Evolutionary conservation across 1,140 invertebrate genomes (phyloP).

Genomic region (Atta cephalotes): DNA sequence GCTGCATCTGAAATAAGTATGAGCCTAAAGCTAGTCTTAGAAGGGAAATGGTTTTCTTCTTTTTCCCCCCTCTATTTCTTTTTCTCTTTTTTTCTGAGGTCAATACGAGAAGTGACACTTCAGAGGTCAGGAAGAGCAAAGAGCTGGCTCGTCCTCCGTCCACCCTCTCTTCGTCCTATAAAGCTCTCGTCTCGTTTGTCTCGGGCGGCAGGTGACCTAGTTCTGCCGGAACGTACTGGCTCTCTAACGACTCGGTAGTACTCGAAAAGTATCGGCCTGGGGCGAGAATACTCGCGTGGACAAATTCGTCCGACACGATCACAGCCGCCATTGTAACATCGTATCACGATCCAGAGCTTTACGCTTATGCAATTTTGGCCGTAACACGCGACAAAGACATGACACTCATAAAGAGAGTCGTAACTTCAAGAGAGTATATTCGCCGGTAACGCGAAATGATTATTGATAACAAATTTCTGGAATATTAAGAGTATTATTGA

Average conservation of each 20-base stretch:
- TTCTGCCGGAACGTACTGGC: slow-evolving; percentile 57
- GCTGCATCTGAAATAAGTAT: slow-evolving; percentile 42
- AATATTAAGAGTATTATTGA: slow-evolving; percentile 18
- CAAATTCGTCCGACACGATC: slow-evolving; percentile 34
- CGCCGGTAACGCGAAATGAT: not conserved
- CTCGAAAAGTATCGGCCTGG: slow-evolving; percentile 39
- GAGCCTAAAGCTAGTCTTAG: slow-evolving; percentile 33
- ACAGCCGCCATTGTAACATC: slow-evolving; percentile 5
- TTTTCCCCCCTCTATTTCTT: not conserved
- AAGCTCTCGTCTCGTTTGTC: slow-evolving; percentile 73
- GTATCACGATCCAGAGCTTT: slow-evolving; percentile 33
- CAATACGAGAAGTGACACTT: slow-evolving; percentile 76
- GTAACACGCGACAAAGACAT: not conserved
- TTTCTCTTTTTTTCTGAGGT: slow-evolving; percentile 38
- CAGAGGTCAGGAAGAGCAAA: slow-evolving; percentile 74
- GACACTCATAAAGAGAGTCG: slow-evolving; percentile 24
- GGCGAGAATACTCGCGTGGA: slow-evolving; percentile 22
- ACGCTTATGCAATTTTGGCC: not conserved
- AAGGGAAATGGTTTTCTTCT: not conserved
- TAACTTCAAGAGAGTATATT: slow-evolving; percentile 2
- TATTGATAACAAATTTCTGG: slow-evolving; percentile 24
- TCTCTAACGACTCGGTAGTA: slow-evolving; percentile 56
- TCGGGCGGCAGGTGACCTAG: slow-evolving; percentile 74
- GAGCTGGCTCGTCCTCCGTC: slow-evolving; percentile 54
- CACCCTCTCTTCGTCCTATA: slow-evolving; percentile 58